Evolutionary conservation across 2,888 invertebrate genomes (phyloP), one percentile per base, ranked within the genome.

Genomic region (Nemoura dubitans): DNA sequence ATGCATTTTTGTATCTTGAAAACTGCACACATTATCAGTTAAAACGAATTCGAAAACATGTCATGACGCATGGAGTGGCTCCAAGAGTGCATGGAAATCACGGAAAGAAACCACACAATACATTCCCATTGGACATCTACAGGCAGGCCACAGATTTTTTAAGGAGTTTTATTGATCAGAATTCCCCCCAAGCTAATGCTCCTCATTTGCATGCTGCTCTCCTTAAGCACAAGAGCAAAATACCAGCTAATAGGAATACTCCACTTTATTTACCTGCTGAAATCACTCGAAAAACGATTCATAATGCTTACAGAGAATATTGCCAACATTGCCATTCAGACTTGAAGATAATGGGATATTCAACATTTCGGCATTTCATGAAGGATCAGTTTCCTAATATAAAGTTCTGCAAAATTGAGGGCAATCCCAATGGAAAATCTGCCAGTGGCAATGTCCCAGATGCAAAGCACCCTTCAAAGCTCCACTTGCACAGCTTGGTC

Each of bases 371-470:
- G 88, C 95, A 96, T 89, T 96, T 96, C 90, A 95, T 96, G 95
- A 96, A 96, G 90, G 95, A 96, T 89, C 96, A 96, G 90, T 96
- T 96, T 91, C 96, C 96, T 0, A 95, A 96, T 89, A 95, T 96
- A 3, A 95, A 95, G 90, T 96, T 96, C 90, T 92, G 92, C 82
- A 93, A 93, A 89, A 90, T 93, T 25, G 95, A 95, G 10, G 59
- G 59, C 88, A 77, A 29, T n/a, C 10, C 83, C 36, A 42, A 42
- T 25, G 82, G 82, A 0, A 83, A 83, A 42, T 7, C 83, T 42
- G 2, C 83, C 0, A 21, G 59, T 59, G 21, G 10, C 21, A 21
- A 14, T 21, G 59, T 59, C 21, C 59, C 59, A 59, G 59, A 59
- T 21, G 21, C 16, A 21, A 59, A 21, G 14, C 42, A 25, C 26